Base-by-base conservation (phyloP, 2,797 vertebrate species). In the Dallia pectoralis region DNA sequence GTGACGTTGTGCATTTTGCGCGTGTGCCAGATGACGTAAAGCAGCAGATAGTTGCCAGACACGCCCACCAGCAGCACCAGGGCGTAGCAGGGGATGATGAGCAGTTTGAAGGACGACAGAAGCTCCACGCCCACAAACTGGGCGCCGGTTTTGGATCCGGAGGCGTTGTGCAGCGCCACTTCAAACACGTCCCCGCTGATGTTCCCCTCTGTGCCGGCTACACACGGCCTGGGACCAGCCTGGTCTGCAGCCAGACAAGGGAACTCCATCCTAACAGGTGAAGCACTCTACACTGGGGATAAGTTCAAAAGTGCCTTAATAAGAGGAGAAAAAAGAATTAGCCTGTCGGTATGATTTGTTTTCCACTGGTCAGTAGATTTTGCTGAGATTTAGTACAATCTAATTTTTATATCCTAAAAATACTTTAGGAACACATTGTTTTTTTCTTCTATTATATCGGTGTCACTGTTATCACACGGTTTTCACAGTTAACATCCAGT, bases 1-100 rank as follows among this genome's bases (percentile, higher is more conserved):
- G 95, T 96, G 82, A 95, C 93, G 0, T 95, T 96, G 89, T 96
- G 95, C 95, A 96, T 96, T 89, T 95, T 96, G 81, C 93, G 95
- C 25, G 93, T 94, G 86, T 90, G 91, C 78, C 95, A 96, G 82
- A 96, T 96, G 82, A 96, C 93, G 0, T 96, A 95, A 51, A 96
- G 93, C 62, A 96, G 93, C 77, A 96, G 90, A 74, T 95, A 95
- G 89, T 96, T 96, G 67, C 95, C 95, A 0, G 95, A 89, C 75
- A 96, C 80, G 14, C 95, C 95, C 2, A 96, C 84, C 25, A 96
- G 86, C 59, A 95, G 93, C 67, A 96, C 93, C 32, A 96, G 82
- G 7, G 92, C 82, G 33, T 96, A 96, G 90, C 94, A 96, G 48
- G 95, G 95, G 67, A 96, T 95, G 87, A 96, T 94, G 74, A 96